A percentile compares a stretch with the other conserved stretches of the same genome.
Conservation (phyloP, 2,113 vertebrate species). For the Strigops habroptila region DNA sequence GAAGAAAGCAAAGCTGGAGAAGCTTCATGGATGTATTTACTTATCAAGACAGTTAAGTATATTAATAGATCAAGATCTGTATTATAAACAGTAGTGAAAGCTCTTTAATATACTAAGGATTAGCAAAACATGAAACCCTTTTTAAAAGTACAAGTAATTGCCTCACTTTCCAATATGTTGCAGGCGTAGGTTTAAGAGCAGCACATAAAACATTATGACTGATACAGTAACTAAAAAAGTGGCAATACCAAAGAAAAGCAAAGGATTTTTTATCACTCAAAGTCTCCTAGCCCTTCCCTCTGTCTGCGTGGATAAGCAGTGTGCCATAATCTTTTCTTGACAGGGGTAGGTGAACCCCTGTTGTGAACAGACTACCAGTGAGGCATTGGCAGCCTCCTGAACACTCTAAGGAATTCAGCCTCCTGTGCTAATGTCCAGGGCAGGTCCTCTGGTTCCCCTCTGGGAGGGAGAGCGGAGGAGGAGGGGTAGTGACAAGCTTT, state of each 20-base stretch:
- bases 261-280: background rate
- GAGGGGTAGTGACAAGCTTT: background rate
- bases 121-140: background rate
- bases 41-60: background rate
- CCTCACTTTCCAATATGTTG: accelerated
- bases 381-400: background rate
- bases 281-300: background rate
- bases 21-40: background rate
- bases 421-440: background rate
- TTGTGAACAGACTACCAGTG: background rate
- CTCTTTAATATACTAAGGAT: background rate
- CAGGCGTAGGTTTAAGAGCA: background rate
- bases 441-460: background rate
- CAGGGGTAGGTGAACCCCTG: background rate
- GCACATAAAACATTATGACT: background rate
- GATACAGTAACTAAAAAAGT: background rate
- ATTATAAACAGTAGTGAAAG: background rate
- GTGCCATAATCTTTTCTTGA: background rate
- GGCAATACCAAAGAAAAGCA: background rate
- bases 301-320: background rate
- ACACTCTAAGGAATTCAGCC: background rate
- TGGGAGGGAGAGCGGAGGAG: background rate
- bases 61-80: background rate
- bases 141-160: background rate
- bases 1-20: background rate